These are phyloP conservation scores for Flabesymbios commensalis DNA, from an alignment of 2,888 invertebrate species.

Conservation along the genomic window DNA sequence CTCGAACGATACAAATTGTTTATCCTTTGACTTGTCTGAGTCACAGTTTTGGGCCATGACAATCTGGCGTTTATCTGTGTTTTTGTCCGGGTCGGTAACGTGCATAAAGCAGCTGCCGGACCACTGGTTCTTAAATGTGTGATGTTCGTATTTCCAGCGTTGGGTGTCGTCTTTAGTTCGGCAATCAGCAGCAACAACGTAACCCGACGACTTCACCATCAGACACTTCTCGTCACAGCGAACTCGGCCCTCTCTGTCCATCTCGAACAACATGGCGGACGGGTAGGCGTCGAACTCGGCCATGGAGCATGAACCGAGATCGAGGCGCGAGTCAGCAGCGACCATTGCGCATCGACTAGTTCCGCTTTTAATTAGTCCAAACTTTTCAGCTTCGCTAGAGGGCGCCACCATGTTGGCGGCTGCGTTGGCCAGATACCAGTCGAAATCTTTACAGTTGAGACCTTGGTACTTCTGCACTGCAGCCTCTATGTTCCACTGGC, in stretches of 20 bases:
- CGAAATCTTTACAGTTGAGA: slow-evolving; percentile 17
- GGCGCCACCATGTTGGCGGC: slow-evolving; percentile 27
- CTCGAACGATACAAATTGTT: neutral
- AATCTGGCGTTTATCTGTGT: slow-evolving; percentile 31
- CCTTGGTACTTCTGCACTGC: neutral
- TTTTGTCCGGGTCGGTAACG: slow-evolving; percentile 37
- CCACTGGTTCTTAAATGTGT: slow-evolving; percentile 24
- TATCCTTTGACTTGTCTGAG: slow-evolving; percentile 11
- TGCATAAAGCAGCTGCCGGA: slow-evolving; percentile 35
- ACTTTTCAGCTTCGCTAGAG: slow-evolving; percentile 14
- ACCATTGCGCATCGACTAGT: slow-evolving; percentile 27
- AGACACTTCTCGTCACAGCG: slow-evolving; percentile 28
- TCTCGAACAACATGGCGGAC: slow-evolving; percentile 28
- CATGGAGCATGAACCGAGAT: slow-evolving; percentile 28
- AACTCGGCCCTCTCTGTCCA: slow-evolving; percentile 17
- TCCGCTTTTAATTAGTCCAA: slow-evolving; percentile 29
- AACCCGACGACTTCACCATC: slow-evolving; percentile 23
- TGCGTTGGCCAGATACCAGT: slow-evolving; percentile 31
- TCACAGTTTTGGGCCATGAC: slow-evolving; percentile 37
- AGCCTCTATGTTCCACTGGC: neutral
- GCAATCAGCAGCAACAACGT: slow-evolving; percentile 25
- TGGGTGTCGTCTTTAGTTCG: slow-evolving; percentile 14
- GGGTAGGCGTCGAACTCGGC: slow-evolving; percentile 16
- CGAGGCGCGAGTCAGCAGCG: slow-evolving; percentile 18
- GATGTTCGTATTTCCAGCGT: slow-evolving; percentile 19